Percentiles rank a stretch among this genome's conserved stretches.
These are phyloP conservation scores for Tursiops truncatus DNA, from an alignment of 2,113 vertebrate species.

Conservation along the genomic window DNA sequence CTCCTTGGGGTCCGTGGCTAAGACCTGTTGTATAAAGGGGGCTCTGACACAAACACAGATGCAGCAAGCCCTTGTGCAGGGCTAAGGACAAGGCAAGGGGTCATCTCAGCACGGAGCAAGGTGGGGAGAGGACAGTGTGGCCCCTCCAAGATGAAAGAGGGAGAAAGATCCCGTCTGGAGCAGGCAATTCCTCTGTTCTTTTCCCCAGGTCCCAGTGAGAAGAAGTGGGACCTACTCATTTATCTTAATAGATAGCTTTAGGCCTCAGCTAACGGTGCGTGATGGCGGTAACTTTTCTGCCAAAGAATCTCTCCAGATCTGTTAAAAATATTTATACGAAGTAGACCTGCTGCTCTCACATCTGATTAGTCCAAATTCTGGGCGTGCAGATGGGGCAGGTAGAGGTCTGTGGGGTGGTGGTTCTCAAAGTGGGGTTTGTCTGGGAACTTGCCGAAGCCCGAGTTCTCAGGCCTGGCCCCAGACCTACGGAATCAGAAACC, in stretches of 20 bases:
- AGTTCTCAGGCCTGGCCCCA: neutral
- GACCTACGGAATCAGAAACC: neutral
- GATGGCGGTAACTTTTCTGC: neutral
- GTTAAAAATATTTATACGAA: neutral
- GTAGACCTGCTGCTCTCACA: neutral
- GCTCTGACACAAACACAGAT: neutral
- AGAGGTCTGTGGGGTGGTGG: fast-evolving
- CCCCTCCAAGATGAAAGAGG: fast-evolving
- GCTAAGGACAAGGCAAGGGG: neutral
- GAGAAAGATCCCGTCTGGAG: fast-evolving
- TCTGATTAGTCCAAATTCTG: neutral
- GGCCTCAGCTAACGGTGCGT: neutral
- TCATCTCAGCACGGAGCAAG: no score
- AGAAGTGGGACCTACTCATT: neutral
- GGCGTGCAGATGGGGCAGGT: fast-evolving
- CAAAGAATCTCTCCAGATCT: neutral
- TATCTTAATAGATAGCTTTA: neutral
- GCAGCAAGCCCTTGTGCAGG: neutral
- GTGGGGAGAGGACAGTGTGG: fast-evolving
- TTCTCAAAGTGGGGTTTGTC: neutral
- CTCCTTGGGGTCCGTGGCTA: neutral
- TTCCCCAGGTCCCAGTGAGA: neutral
- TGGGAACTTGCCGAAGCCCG: neutral
- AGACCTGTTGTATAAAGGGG: neutral
- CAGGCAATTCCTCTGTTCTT: neutral